Evolutionary conservation across 2,113 vertebrate species (phyloP), one percentile per base, ranked within the genome.

Genomic region (Neoarius graeffei): DNA sequence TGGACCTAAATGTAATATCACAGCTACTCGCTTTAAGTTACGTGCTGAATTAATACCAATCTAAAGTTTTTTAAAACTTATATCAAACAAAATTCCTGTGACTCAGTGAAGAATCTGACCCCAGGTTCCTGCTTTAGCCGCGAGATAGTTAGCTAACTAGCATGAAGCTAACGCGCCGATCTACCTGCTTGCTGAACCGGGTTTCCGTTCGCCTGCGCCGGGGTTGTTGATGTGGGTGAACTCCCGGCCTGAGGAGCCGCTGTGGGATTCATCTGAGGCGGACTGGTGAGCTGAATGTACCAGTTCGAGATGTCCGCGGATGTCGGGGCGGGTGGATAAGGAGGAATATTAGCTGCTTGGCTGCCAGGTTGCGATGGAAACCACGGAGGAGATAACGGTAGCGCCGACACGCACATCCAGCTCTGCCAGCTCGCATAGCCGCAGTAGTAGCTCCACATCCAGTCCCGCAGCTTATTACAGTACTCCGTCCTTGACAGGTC

Each of bases 371-470:
- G 89, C 7, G 50, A 73, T 1, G 74, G 57, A 64, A 57, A 56
- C 52, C 54, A 85, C 15, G 91, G 91, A 91, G 91, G 91, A 90
- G 94, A 80, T 90, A 93, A 62, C 88, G 95, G 89, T 91, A 94
- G 56, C 89, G 94, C 83, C 9, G 93, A 91, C 73, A 94, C 89
- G 20, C 91, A 52, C 88, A 91, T 14, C 92, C 96, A 96, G 95
- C 93, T 94, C 92, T 97, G 97, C 97, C 97, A 98, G 93, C 90
- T 94, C 25, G 96, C 92, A 90, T 96, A 95, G 0, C 97, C 95
- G 93, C 96, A 97, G 95, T 98, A 96, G 76, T 96, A 97, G 90
- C 96, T 96, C 97, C 97, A 98, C 81, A 98, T 96, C 97, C 97
- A 98, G 87, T 95, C 96, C 93, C 97, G 97, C 87, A 98, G 93